These are phyloP conservation scores for Phaetusa simplex DNA, from an alignment of 2,113 vertebrate species.

Conservation along the genomic window DNA sequence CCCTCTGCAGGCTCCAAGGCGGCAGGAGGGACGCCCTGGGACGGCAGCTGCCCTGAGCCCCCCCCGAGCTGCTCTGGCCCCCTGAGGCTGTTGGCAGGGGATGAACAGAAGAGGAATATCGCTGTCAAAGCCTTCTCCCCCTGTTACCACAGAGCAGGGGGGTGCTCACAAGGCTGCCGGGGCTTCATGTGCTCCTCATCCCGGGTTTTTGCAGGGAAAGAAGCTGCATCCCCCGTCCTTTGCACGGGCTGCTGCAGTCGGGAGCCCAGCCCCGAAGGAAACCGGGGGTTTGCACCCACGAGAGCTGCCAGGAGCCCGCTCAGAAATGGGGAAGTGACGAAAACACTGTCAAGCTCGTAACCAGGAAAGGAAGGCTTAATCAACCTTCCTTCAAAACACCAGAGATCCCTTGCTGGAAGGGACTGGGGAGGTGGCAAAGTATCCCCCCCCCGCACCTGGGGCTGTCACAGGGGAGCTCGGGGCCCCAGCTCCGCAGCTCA, in stretches of 20 bases:
- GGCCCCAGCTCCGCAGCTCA: neutral
- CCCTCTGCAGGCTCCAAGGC: neutral
- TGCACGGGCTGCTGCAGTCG: fast-evolving
- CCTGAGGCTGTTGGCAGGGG: neutral
- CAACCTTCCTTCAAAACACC: neutral
- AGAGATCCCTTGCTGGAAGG: neutral
- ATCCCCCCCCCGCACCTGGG: neutral
- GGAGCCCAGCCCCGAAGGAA: neutral
- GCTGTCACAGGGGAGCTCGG: neutral
- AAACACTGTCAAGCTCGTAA: neutral
- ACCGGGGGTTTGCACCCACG: fast-evolving
- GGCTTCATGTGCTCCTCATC: fast-evolving
- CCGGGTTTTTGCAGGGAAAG: neutral
- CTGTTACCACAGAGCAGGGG: fast-evolving
- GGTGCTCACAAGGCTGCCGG: neutral
- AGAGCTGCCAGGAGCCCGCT: neutral
- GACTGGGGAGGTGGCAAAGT: neutral
- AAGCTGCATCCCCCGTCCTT: fast-evolving
- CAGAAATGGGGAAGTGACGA: neutral
- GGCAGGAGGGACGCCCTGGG: neutral
- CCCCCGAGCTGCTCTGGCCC: neutral
- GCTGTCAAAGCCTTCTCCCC: neutral
- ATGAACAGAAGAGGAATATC: no score
- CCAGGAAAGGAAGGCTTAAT: neutral
- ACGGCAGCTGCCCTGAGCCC: neutral